Evolutionary conservation across 2,888 invertebrate genomes (phyloP).

Genomic region (Lasioglossum villosulum): DNA sequence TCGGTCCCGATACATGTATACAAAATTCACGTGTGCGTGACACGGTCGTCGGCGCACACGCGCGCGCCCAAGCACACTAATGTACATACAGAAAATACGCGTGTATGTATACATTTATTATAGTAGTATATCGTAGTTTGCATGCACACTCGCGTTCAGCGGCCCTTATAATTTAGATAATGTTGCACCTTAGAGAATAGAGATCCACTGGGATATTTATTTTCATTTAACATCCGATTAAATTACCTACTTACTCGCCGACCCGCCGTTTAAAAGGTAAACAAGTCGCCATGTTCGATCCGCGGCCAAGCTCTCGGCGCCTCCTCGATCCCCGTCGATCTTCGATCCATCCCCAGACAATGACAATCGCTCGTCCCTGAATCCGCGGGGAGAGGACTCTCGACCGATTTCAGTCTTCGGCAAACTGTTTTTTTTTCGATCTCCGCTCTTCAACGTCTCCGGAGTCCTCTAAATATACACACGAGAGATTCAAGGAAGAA

Average conservation of each 20-base stretch:
- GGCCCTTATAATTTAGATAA: constrained; percentile 67
- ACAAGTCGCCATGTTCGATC: constrained; percentile 41
- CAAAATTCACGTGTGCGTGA: background rate
- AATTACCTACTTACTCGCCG: constrained; percentile 74
- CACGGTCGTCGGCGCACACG: constrained; percentile 17
- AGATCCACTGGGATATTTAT: constrained; percentile 77
- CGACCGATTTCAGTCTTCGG: constrained; percentile 2
- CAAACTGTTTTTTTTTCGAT: background rate
- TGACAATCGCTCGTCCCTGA: background rate
- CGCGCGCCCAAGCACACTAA: constrained; percentile 32
- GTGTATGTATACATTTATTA: constrained; percentile 58
- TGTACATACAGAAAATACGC: constrained; percentile 58
- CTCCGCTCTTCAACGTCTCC: constrained; percentile 37
- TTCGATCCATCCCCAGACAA: background rate
- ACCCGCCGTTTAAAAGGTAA: constrained; percentile 67
- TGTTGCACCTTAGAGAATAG: constrained; percentile 78
- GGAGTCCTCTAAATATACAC: constrained; percentile 7
- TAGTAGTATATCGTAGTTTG: constrained; percentile 42
- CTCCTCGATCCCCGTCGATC: constrained; percentile 42
- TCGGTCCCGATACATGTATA: background rate
- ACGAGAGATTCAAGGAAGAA: constrained; percentile 23
- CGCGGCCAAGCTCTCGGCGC: constrained; percentile 68
- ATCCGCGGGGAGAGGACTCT: background rate
- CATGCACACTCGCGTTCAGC: constrained; percentile 71
- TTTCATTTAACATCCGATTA: constrained; percentile 74